Percentiles rank a stretch among this genome's conserved stretches.
Conservation (phyloP, 1,140 invertebrate genomes). For the Phortica variegata region DNA sequence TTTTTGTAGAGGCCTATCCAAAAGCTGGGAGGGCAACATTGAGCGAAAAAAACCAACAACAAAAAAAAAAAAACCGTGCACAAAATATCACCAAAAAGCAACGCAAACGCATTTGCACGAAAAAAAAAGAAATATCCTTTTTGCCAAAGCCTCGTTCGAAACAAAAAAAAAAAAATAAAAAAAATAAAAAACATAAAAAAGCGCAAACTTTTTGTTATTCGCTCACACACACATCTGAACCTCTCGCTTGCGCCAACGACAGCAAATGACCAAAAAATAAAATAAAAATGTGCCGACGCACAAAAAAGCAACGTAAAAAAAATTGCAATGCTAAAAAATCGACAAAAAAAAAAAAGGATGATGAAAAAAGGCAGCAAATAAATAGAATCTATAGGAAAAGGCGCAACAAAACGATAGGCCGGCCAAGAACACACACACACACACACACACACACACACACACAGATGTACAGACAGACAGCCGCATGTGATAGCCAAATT, state of each 20-base stretch:
- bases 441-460: not conserved
- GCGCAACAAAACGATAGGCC: not conserved
- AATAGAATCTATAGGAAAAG: constrained; percentile 10
- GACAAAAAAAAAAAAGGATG: constrained; percentile 12
- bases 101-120: constrained; percentile 21
- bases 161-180: too few relatives aligned
- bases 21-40: constrained; percentile 32
- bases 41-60: too few relatives aligned
- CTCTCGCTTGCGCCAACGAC: too few relatives aligned
- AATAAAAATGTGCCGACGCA: constrained; percentile 9
- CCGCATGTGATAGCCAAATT: constrained; percentile 1
- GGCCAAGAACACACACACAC: constrained; percentile 5
- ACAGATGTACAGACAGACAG: constrained; percentile 15
- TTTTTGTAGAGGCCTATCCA: constrained; percentile 50
- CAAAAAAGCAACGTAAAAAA: constrained; percentile 8
- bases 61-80: constrained; percentile 31
- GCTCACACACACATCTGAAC: too few relatives aligned
- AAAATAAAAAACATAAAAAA: too few relatives aligned
- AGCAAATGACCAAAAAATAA: constrained; percentile 17
- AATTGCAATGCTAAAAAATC: too few relatives aligned
- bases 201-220: too few relatives aligned
- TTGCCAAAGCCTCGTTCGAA: too few relatives aligned
- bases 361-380: constrained; percentile 30
- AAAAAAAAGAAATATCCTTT: too few relatives aligned
- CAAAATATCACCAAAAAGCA: constrained; percentile 39